Base-by-base conservation (phyloP, 2,797 vertebrate species). In the Siniperca undulata region DNA sequence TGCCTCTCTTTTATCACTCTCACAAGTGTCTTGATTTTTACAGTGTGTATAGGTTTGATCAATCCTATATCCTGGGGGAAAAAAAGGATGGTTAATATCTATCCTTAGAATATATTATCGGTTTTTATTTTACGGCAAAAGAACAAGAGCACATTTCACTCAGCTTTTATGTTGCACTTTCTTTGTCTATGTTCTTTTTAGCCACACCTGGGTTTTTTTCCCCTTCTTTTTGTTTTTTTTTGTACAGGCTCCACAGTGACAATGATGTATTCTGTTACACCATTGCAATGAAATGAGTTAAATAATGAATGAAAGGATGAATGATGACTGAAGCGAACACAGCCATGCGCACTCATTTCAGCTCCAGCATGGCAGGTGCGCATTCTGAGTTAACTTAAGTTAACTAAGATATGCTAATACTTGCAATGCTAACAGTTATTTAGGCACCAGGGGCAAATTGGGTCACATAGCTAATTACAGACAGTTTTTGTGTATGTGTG, bases 231-330 rank as follows among this genome's bases (percentile, higher is more conserved):
- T 52, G 22, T 56, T 27, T 30, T 22, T 22, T 58, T 42, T 62
- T 34, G 24, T 34, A 4, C 56, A 24, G 36, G 9, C 48, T 40
- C 44, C 5, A 14, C 20, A 6, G 5, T 61, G 10, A 75, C 80
- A 73, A 12, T 42, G 20, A 30, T 22, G 36, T 70, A 48, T 78
- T 75, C 24, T 44, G 68, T 82, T 82, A 67, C 68, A 48, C 42
- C 46, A 40, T 50, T 10, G 42, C 48, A 78, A 16, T 58, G 50
- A 73, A 74, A 66, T 30, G 13, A 65, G n/a, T 52, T 5, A 75
- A 67, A 69, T 24, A 55, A 42, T 71, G 66, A 77, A 61, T 80
- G 42, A 80, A 42, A 61, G 38, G 46, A 59, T 69, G 72, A 77
- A 46, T 22, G 24, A 76, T 42, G 67, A 73, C 38, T 58, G 48